Conservation (phyloP, 2,888 invertebrate species). For the Drosophila anomelani region DNA sequence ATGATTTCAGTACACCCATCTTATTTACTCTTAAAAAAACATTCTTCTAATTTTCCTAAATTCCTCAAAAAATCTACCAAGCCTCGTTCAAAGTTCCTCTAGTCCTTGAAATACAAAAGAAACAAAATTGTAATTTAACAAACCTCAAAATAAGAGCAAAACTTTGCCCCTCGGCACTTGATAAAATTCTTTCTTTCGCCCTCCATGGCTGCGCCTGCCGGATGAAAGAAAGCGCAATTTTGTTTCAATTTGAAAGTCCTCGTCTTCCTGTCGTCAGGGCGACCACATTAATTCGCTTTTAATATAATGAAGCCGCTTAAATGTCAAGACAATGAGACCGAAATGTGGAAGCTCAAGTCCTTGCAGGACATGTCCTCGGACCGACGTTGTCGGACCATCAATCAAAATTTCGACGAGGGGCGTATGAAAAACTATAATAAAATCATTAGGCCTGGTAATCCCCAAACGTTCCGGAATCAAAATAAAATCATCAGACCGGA, state of each 20-base stretch:
- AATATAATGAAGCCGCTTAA: slow-evolving; percentile 71
- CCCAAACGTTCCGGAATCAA: slow-evolving; percentile 74
- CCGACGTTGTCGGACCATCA: slow-evolving; percentile 52
- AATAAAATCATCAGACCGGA: slow-evolving; percentile 74
- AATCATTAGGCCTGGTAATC: slow-evolving; percentile 77
- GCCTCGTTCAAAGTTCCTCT: slow-evolving; percentile 20
- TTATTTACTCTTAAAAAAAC: neutral
- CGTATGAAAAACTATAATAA: slow-evolving; percentile 75
- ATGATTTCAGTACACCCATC: neutral
- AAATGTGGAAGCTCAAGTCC: slow-evolving; percentile 9
- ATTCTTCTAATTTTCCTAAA: neutral
- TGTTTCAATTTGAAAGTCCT: slow-evolving; percentile 50
- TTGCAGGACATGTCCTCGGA: neutral
- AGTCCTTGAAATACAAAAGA: neutral
- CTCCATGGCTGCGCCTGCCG: slow-evolving; percentile 1
- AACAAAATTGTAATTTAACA: slow-evolving; percentile 1
- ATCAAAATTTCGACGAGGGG: slow-evolving; percentile 56
- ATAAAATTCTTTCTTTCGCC: slow-evolving; percentile 33
- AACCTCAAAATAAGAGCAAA: slow-evolving; percentile 43
- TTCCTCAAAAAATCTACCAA: neutral
- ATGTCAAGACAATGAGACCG: slow-evolving; percentile 51
- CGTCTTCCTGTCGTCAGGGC: slow-evolving; percentile 38
- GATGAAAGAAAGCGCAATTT: slow-evolving; percentile 22
- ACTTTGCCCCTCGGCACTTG: slow-evolving; percentile 50
- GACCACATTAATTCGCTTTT: slow-evolving; percentile 65